Conservation (phyloP, 1,140 invertebrate genomes). For the Panulirus ornatus region DNA sequence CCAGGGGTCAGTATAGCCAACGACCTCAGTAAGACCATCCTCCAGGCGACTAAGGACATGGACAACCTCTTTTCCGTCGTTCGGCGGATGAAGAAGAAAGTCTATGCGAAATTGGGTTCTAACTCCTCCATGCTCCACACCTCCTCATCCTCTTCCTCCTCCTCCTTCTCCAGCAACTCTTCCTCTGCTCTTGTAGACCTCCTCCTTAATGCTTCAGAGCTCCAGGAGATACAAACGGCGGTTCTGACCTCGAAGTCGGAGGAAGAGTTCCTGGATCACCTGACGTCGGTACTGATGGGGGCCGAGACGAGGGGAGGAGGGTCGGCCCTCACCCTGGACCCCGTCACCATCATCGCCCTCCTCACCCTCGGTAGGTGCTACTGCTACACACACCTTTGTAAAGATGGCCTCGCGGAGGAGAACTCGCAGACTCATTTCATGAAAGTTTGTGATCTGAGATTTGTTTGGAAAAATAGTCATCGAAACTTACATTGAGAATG, state of each 20-base stretch:
- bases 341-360: conserved; percentile 70
- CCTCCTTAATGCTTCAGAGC: conserved; percentile 29
- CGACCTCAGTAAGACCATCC: conserved; percentile 38
- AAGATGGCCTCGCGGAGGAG: too few species aligned
- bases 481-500: too few species aligned
- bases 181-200: conserved; percentile 8
- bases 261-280: conserved; percentile 59
- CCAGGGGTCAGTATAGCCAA: conserved; percentile 22
- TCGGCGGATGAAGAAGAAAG: conserved; percentile 43
- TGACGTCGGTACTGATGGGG: conserved; percentile 44
- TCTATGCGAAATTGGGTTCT: too few species aligned
- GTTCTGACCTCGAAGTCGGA: conserved; percentile 40
- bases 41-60: conserved; percentile 33
- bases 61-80: conserved; percentile 30
- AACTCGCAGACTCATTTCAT: too few species aligned
- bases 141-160: neutral
- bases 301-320: conserved; percentile 23
- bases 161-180: neutral
- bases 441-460: too few species aligned
- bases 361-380: conserved; percentile 59
- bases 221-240: conserved; percentile 35
- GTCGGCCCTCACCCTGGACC: conserved; percentile 65
- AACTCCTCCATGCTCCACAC: neutral
- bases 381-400: too few species aligned
- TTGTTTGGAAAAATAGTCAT: too few species aligned